A percentile compares a stretch with the other conserved stretches of the same genome.
Evolutionary conservation across 2,113 vertebrate species (phyloP).

Genomic region (Prolemur simus): DNA sequence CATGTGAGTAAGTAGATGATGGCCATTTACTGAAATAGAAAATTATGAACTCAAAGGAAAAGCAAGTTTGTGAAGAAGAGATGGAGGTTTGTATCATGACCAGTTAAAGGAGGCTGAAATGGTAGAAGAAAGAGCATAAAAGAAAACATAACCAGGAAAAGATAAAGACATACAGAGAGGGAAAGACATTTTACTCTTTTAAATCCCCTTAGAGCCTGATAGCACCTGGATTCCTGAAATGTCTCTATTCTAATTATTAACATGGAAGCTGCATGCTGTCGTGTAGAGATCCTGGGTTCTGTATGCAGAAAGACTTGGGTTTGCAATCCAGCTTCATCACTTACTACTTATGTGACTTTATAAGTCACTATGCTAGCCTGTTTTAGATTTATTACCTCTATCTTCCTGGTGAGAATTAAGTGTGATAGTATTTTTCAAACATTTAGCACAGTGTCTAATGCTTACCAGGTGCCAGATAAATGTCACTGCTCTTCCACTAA

Average conservation of each 20-base stretch:
- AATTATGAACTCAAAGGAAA: conserved; percentile 19
- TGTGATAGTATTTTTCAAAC: neutral
- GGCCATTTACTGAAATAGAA: neutral
- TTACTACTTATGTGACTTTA: neutral
- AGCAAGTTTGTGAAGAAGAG: neutral
- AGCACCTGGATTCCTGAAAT: neutral
- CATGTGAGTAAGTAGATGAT: neutral
- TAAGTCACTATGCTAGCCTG: neutral
- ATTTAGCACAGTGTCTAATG: neutral
- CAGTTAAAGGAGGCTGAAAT: neutral
- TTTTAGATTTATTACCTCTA: neutral
- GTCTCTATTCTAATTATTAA: neutral
- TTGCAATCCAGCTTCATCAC: neutral
- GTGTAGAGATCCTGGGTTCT: neutral
- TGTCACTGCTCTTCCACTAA: neutral
- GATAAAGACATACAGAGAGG: neutral
- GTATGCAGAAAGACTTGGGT: neutral
- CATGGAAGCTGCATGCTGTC: neutral
- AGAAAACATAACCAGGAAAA: neutral
- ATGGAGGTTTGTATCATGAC: neutral
- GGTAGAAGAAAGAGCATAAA: neutral
- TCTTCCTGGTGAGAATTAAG: conserved; percentile 26
- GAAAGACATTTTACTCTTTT: neutral
- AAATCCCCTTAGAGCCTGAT: neutral
- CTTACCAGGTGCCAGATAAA: neutral